Evolutionary conservation across 2,888 invertebrate genomes (phyloP).

Genomic region (Galerucella nymphaeae): DNA sequence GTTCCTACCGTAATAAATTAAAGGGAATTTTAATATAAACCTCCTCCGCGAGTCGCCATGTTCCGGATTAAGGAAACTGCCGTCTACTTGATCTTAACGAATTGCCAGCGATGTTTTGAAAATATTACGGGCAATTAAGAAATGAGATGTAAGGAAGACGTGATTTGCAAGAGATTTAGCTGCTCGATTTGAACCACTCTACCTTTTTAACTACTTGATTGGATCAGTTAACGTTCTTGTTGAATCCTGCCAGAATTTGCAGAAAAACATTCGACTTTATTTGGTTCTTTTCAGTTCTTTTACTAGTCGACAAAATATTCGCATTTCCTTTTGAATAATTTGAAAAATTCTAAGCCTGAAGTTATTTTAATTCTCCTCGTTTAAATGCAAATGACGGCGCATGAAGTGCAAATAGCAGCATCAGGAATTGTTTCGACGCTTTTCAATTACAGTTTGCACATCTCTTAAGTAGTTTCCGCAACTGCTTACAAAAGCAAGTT

Average conservation of each 20-base stretch:
- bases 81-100: conserved; percentile 48
- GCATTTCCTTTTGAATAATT: too few relatives aligned
- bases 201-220: conserved; percentile 23
- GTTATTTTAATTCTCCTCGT: not conserved
- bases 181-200: conserved; percentile 17
- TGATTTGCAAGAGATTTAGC: conserved; percentile 48
- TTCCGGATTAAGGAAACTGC: conserved; percentile 40
- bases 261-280: too few relatives aligned
- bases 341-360: too few relatives aligned
- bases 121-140: conserved; percentile 51
- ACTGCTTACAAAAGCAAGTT: too few relatives aligned
- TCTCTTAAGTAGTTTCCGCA: not conserved
- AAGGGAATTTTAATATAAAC: conserved; percentile 45
- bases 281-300: too few relatives aligned
- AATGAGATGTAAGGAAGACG: conserved; percentile 48
- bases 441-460: conserved; percentile 20
- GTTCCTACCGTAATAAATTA: conserved; percentile 40
- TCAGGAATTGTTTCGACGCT: conserved; percentile 24
- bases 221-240: not conserved
- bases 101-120: conserved; percentile 46
- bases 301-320: too few relatives aligned
- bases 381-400: conserved; percentile 12
- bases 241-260: not conserved
- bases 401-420: conserved; percentile 15
- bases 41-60: conserved; percentile 31